Base-by-base conservation (phyloP, 2,797 vertebrate species). In the Sebastes steindachneri region DNA sequence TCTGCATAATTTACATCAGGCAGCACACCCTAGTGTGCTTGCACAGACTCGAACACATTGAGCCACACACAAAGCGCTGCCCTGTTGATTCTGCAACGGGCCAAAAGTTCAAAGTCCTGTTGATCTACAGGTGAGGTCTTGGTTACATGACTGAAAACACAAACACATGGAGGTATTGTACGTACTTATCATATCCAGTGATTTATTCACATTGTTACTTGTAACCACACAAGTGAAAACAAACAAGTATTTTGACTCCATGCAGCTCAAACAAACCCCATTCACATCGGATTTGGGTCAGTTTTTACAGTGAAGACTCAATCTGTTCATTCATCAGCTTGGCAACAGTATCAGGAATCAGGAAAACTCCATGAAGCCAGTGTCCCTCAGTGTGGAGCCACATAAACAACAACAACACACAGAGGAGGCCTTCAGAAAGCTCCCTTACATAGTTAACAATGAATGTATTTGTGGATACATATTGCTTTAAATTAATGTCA, bases 81-180 rank as follows among this genome's bases (percentile, higher is more conserved):
- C 41, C 35, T 84, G 82, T 82, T 87, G 76, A 79, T 81, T 86
- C 62, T 78, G 63, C 35, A 21, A 48, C 48, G 59, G 79, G 85
- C 72, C 51, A 86, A 88, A 83, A 68, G 88, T 77, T 72, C 83
- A 88, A 87, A 92, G 89, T 91, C 86, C 85, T 85, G 69, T 85
- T 84, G 84, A 86, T 83, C 68, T 80, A 73, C 85, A 80, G 88
- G 76, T 80, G 64, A 84, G 69, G 73, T 75, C 69, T 79, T 70
- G 26, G 72, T 78, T 45, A 85, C 65, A 59, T 41, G 31, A 59
- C 65, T 48, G 59, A 75, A 75, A 84, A 82, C 53, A 84, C 59
- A 82, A 77, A 72, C 69, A 71, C 55, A 58, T 45, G 9, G 77
- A 41, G 66, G 63, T 14, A 41, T 70, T 72, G 11, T 66, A 77